Base-by-base conservation (phyloP, 2,797 vertebrate genomes). In the Hoplostethus atlanticus region DNA sequence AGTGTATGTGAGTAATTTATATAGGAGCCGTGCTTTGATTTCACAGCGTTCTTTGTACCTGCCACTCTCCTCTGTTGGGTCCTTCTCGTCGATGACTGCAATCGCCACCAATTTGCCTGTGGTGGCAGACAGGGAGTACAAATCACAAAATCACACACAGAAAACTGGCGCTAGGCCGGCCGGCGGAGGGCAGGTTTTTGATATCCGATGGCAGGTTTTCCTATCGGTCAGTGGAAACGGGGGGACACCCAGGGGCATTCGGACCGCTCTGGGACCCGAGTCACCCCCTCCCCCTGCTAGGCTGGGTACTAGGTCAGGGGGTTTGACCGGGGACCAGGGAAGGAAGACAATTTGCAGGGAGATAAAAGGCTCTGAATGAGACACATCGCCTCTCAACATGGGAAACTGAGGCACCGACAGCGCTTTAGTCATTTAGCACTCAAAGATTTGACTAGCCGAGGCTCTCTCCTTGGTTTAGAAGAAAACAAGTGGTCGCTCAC, bases 21-120 rank as follows among this genome's bases (percentile, higher is more conserved):
- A 68, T 50, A n/a, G 53, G 36, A 68, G 57, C 15, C 36, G 0
- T 40, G 79, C 59, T 76, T 89, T 83, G 72, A 82, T 89, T 89
- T 81, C 36, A 54, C 13, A 46, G 47, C 28, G 53, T 62, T 71
- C 34, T 88, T 77, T 61, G 73, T 97, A 99, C 98, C 97, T 98
- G 89, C 88, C 89, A 79, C 97, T 97, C 70, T 97, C 95, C 80
- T 95, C 87, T 70, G 96, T 96, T 82, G 93, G 92, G 84, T 97
- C 97, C 91, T 97, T 99, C 90, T 98, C 97, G 82, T 99, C 96
- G 86, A 98, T 96, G 85, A 99, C 89, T 68, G 97, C 98, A 64
- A 99, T 96, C 76, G 95, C 97, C 86, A 99, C 95, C 89, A 99
- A 93, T 93, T 99, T 99, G 88, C 98, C 98, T 99, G 93, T 85